Conservation (phyloP, 2,797 vertebrate species). For the Danio kyathit region DNA sequence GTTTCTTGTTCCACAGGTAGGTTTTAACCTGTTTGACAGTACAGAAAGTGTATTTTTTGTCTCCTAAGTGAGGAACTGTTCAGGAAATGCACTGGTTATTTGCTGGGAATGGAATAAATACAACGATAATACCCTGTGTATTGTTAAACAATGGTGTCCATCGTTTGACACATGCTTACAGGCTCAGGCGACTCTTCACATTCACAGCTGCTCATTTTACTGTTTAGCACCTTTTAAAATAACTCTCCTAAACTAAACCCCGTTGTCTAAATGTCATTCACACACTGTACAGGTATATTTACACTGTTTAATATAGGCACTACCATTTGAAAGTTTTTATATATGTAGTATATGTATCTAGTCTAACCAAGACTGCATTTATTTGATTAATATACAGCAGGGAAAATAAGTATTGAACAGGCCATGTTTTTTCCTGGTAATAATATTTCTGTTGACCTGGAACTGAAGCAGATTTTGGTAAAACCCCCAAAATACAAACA, state of each 20-base stretch:
- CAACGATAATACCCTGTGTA: not conserved
- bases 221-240: conserved; percentile 70
- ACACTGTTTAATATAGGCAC: not conserved
- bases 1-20: conserved; percentile 95
- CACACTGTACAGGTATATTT: not conserved
- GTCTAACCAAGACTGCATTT: no score
- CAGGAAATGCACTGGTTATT: not conserved
- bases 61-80: not conserved
- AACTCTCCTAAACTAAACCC: conserved; percentile 62
- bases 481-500: no score
- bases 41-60: not conserved
- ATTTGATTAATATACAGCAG: no score
- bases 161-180: conserved; percentile 56
- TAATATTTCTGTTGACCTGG: no score
- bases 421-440: no score
- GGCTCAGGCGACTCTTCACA: conserved; percentile 50
- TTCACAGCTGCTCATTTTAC: conserved; percentile 64
- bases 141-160: conserved; percentile 1
- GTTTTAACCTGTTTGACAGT: conserved; percentile 19
- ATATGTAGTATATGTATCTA: not conserved
- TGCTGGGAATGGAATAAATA: not conserved
- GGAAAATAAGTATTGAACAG: no score
- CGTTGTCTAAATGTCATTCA: conserved; percentile 63
- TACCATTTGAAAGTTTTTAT: not conserved
- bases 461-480: no score